These are phyloP conservation scores for Hemitrygon akajei DNA, from an alignment of 2,797 vertebrate genomes.

Conservation along the genomic window DNA sequence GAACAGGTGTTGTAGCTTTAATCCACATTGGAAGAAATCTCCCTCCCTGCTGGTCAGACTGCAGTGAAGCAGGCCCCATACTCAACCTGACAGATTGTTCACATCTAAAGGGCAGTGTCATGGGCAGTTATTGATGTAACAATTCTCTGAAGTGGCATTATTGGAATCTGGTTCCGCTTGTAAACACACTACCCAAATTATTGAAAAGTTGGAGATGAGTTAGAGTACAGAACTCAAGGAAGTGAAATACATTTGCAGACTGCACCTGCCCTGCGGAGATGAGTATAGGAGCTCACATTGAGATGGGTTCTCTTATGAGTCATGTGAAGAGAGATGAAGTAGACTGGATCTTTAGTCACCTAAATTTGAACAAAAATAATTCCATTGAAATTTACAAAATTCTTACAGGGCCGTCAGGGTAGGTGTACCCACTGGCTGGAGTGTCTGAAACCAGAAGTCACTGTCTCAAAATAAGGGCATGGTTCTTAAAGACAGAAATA, in stretches of 20 bases:
- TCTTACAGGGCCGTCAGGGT: no score
- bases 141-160: background rate
- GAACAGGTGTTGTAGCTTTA: slow-evolving; percentile 14
- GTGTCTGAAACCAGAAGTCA: no score
- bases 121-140: background rate
- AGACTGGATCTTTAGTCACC: no score
- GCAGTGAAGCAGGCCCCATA: background rate
- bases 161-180: background rate
- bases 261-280: background rate
- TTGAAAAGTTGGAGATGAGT: background rate
- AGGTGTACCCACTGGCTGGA: no score
- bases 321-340: no score
- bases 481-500: no score
- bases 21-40: slow-evolving; percentile 14
- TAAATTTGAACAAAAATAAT: no score
- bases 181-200: background rate
- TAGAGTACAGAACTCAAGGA: background rate
- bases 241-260: background rate
- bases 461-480: no score
- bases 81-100: slow-evolving; percentile 21
- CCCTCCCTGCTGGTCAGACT: background rate
- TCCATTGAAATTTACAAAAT: no score
- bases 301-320: background rate
- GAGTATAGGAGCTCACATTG: no score
- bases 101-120: background rate